These are phyloP conservation scores for Diglossa cyanea DNA, from an alignment of 2,797 vertebrate species.

Conservation along the genomic window DNA sequence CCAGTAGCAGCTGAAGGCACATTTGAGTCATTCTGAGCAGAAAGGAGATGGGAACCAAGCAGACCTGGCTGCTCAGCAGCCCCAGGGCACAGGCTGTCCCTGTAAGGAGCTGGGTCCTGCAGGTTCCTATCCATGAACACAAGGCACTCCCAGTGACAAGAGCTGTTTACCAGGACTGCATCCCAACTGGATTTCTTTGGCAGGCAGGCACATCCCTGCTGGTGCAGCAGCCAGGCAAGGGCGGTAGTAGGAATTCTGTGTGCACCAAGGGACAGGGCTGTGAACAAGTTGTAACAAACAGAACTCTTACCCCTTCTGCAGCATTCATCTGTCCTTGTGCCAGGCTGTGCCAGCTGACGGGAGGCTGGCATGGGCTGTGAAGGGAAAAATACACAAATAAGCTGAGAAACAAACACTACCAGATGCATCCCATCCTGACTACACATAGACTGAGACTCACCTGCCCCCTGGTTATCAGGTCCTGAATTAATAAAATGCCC, in stretches of 20 bases:
- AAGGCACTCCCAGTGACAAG: background rate
- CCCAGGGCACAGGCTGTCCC: rapidly evolving
- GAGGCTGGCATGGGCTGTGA: background rate
- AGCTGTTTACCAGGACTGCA: background rate
- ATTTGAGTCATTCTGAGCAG: background rate
- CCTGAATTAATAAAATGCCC: background rate
- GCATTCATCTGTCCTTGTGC: rapidly evolving
- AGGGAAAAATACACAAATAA: background rate
- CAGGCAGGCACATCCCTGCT: background rate
- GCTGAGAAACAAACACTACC: background rate
- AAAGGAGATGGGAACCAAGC: rapidly evolving
- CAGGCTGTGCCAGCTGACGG: rapidly evolving
- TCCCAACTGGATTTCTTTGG: rapidly evolving
- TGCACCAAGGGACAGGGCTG: background rate
- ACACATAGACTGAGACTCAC: background rate
- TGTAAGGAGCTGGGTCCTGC: background rate
- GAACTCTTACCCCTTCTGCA: background rate
- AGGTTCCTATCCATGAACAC: rapidly evolving
- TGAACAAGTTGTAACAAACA: background rate
- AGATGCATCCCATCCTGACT: background rate
- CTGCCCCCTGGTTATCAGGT: background rate
- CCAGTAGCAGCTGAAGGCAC: background rate
- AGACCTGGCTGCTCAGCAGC: background rate
- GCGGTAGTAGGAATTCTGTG: rapidly evolving
- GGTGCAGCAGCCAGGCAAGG: background rate